Evolutionary conservation across 2,888 invertebrate species (phyloP).

Genomic region (Caenorhabditis auriculariae): DNA sequence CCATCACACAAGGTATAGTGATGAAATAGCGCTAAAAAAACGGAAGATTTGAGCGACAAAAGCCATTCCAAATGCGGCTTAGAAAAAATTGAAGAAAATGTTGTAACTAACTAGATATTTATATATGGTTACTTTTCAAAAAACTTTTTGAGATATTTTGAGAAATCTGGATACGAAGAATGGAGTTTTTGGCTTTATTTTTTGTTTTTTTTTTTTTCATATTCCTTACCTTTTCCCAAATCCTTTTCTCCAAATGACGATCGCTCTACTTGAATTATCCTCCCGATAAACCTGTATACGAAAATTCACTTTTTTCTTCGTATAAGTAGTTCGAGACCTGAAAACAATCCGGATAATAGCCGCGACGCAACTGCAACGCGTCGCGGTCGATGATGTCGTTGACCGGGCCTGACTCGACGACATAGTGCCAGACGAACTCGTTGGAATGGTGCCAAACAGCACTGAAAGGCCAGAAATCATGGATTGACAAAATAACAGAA

Average conservation of each 20-base stretch:
- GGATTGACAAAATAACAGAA: too few species aligned
- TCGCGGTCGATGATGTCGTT: conserved; percentile 30
- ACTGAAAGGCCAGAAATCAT: conserved; percentile 27
- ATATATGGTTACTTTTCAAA: too few species aligned
- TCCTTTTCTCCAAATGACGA: conserved; percentile 49
- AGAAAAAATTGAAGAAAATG: too few species aligned
- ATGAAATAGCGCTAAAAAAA: too few species aligned
- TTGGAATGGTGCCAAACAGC: conserved; percentile 36
- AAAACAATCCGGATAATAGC: conserved; percentile 42
- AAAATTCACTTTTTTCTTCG: conserved; percentile 2
- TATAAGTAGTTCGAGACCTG: conserved; percentile 16
- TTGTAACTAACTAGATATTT: too few species aligned
- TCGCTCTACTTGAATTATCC: conserved; percentile 16
- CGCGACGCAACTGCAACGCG: conserved; percentile 20
- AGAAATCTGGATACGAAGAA: neutral
- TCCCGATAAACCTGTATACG: conserved; percentile 20
- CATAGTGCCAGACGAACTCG: conserved; percentile 37
- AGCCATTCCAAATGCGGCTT: too few species aligned
- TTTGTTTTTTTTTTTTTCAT: neutral
- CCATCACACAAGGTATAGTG: too few species aligned
- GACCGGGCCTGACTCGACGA: conserved; percentile 31
- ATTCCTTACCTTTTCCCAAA: conserved; percentile 36
- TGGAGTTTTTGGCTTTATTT: too few species aligned
- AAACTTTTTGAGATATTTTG: too few species aligned
- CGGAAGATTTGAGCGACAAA: too few species aligned